A percentile compares a stretch with the other conserved stretches of the same genome.
Evolutionary conservation across 2,797 vertebrate genomes (phyloP).

Genomic region (Hipposideros larvatus): DNA sequence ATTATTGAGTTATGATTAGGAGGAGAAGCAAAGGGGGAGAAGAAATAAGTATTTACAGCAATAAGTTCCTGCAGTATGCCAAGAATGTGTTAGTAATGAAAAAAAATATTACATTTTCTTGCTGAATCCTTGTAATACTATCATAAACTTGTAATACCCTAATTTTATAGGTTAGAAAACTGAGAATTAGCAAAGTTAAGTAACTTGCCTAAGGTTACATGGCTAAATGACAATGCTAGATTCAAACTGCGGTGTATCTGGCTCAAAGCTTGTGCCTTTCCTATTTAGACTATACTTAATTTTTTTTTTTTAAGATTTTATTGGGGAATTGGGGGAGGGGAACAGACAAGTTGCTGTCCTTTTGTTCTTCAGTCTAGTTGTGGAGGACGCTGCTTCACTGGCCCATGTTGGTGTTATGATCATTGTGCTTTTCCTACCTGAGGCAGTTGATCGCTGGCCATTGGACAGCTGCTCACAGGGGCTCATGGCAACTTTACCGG

Average conservation of each 20-base stretch:
- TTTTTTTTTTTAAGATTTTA: too few species aligned
- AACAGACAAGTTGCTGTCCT: too few species aligned
- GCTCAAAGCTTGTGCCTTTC: background rate
- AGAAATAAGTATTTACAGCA: conserved; percentile 35
- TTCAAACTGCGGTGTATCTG: background rate
- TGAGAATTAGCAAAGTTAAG: conserved; percentile 15
- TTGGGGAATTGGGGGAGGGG: too few species aligned
- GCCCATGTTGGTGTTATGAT: too few species aligned
- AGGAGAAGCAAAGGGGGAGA: background rate
- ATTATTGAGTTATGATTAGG: conserved; percentile 57
- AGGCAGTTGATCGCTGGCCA: too few species aligned
- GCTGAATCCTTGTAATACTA: background rate
- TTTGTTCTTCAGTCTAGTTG: too few species aligned
- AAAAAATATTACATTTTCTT: conserved; percentile 16
- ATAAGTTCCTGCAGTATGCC: background rate
- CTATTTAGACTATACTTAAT: background rate
- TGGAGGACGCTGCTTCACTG: too few species aligned
- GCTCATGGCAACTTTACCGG: too few species aligned
- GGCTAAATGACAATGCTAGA: background rate
- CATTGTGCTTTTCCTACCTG: too few species aligned
- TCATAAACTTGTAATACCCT: conserved; percentile 33
- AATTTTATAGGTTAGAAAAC: conserved; percentile 58
- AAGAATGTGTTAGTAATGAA: conserved; percentile 7
- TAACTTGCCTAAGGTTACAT: background rate
- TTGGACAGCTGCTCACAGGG: too few species aligned